Percentiles rank a stretch among this genome's conserved stretches.
Conservation (phyloP, 2,888 invertebrate genomes). For the Clanis bilineata region DNA sequence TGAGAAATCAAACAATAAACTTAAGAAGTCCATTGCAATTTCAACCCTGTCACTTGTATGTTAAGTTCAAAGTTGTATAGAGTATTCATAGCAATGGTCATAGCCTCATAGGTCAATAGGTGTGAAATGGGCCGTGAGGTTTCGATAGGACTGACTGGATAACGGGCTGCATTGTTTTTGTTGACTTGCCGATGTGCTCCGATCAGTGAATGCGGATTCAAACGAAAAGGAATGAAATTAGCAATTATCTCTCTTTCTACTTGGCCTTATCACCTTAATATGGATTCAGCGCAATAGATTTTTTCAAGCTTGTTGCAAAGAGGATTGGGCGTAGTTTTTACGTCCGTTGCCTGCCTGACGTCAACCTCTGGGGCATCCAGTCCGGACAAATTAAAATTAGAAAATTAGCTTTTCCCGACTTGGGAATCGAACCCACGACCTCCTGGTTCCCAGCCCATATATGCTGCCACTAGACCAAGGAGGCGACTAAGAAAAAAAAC, state of each 20-base stretch:
- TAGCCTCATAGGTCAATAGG: conserved; percentile 59
- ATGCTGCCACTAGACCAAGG: too few relatives aligned
- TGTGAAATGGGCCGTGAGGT: conserved; percentile 61
- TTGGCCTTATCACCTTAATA: too few relatives aligned
- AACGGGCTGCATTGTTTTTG: conserved; percentile 43
- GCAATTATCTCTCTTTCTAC: not conserved
- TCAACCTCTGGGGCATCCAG: too few relatives aligned
- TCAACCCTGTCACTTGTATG: conserved; percentile 19
- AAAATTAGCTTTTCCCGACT: too few relatives aligned
- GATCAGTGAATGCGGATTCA: not conserved
- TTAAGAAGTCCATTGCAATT: not conserved
- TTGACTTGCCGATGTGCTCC: conserved; percentile 14
- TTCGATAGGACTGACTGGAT: conserved; percentile 48
- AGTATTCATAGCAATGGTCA: conserved; percentile 36
- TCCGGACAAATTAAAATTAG: too few relatives aligned
- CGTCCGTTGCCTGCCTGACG: too few relatives aligned
- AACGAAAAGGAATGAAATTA: not conserved
- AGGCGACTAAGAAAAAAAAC: too few relatives aligned
- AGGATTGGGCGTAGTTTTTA: too few relatives aligned
- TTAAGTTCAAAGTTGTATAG: conserved; percentile 34
- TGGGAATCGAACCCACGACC: too few relatives aligned
- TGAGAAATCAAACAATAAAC: not conserved
- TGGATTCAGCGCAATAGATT: too few relatives aligned
- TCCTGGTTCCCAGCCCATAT: too few relatives aligned
- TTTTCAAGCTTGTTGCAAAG: too few relatives aligned